These are phyloP conservation scores for Manis pentadactyla DNA, from an alignment of 2,797 vertebrate species.

Conservation along the genomic window DNA sequence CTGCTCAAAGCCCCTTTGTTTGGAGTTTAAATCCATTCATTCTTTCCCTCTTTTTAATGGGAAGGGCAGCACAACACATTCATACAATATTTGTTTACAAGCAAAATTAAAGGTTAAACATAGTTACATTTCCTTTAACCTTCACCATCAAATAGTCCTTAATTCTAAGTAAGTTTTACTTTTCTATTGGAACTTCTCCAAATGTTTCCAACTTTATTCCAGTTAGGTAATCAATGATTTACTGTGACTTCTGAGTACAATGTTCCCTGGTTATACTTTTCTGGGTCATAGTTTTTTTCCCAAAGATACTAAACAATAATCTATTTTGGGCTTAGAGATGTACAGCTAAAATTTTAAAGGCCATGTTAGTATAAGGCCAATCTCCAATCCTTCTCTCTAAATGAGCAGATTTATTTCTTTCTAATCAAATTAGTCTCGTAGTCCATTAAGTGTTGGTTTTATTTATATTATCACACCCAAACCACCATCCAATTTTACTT, in stretches of 20 bases:
- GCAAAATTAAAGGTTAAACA: neutral
- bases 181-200: neutral
- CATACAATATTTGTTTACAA: neutral
- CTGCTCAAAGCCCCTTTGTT: neutral
- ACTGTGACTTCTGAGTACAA: neutral
- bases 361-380: neutral
- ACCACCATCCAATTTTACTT: neutral
- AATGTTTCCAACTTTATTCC: neutral
- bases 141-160: slow-evolving; percentile 1
- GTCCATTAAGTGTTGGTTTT: slow-evolving; percentile 6
- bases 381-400: neutral
- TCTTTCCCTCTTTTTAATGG: neutral
- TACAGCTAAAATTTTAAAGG: neutral
- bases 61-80: neutral
- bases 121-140: neutral
- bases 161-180: neutral
- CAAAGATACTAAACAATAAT: neutral
- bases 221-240: neutral
- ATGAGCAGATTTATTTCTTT: neutral
- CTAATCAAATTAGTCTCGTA: neutral
- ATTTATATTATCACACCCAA: neutral
- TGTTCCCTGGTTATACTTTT: neutral
- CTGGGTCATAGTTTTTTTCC: neutral
- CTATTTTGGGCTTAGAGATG: neutral
- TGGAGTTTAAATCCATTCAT: neutral